Base-by-base conservation (phyloP, 2,888 invertebrate genomes). In the Conistra vaccinii region DNA sequence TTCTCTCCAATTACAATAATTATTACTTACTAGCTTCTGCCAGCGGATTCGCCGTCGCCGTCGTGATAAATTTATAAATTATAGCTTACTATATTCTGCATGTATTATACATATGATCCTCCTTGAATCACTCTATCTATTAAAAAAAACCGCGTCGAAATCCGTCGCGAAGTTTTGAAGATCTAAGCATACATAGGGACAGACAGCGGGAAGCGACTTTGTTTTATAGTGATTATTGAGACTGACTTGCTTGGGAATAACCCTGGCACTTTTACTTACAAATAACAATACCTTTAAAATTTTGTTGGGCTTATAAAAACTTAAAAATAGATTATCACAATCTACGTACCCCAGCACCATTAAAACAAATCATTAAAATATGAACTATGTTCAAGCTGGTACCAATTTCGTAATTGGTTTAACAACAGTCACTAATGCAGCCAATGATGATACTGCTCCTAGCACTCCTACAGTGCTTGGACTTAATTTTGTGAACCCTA, bases 381-480 rank as follows among this genome's bases (percentile, higher is more conserved):
- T 55, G 7, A 63, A 73, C 57, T 26, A 68, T 89, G 78, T 80
- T 92, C 84, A 95, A 74, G 97, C 93, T 39, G 98, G 98, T 29
- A 97, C 95, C 81, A 99, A 95, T 93, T 98, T 98, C n/a, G 98
- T 97, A 60, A 97, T 95, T n/a, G 99, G 98, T 92, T 98, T 97
- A 61, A 98, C 92, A 62, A 99, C 92, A 32, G 98, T 97, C 63
- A 98, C 94, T 62, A 99, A 94, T 23, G 98, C 99, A 74, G 98
- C 98, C 57, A 98, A 78, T 0, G 99, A 99, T 5, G 99, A 99
- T 70, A 98, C 91, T 0, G 98, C 97, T 7, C 99, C 99, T 29
- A 98, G 93, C 12, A 98, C 87, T 1, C 99, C 99, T 73, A 99
- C 97, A 35, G 97, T 97, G 77, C 98, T 98, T 0, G 99, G 98